Conservation (phyloP, 2,113 vertebrate species). For the Girardinichthys multiradiatus region DNA sequence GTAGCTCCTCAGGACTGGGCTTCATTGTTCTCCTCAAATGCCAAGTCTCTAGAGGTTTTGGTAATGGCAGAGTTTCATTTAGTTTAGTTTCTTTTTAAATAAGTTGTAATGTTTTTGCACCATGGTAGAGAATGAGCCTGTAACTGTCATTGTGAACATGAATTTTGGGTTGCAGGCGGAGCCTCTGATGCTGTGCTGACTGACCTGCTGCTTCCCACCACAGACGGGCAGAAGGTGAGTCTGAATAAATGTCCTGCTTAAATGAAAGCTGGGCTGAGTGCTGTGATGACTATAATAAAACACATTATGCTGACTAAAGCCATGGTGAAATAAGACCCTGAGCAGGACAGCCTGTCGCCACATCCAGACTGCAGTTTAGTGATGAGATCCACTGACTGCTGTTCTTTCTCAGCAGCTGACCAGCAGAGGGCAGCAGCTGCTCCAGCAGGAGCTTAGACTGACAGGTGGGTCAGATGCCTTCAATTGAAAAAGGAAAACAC, state of each 20-base stretch:
- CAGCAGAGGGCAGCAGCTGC: neutral
- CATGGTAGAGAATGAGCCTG: neutral
- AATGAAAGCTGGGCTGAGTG: neutral
- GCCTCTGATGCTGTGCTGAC: neutral
- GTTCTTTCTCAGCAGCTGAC: neutral
- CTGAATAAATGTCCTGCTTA: fast-evolving
- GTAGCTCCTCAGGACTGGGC: too few relatives aligned
- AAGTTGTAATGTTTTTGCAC: too few relatives aligned
- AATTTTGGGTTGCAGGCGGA: neutral
- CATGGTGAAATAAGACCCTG: slow-evolving; percentile 50
- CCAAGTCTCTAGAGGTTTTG: too few relatives aligned
- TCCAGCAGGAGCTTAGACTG: neutral
- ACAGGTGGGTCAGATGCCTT: neutral
- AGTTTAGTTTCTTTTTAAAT: too few relatives aligned
- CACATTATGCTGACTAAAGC: slow-evolving; percentile 69
- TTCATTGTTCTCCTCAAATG: too few relatives aligned
- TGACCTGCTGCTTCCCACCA: neutral
- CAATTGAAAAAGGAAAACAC: fast-evolving
- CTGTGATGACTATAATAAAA: slow-evolving; percentile 53
- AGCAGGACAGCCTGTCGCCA: slow-evolving; percentile 6
- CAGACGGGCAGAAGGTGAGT: slow-evolving; percentile 5
- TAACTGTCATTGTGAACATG: too few relatives aligned
- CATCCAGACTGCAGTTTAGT: fast-evolving
- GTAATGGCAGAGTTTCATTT: too few relatives aligned
- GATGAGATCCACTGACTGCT: neutral